These are phyloP conservation scores for Felis chaus DNA, from an alignment of 2,113 vertebrate species.

Conservation along the genomic window DNA sequence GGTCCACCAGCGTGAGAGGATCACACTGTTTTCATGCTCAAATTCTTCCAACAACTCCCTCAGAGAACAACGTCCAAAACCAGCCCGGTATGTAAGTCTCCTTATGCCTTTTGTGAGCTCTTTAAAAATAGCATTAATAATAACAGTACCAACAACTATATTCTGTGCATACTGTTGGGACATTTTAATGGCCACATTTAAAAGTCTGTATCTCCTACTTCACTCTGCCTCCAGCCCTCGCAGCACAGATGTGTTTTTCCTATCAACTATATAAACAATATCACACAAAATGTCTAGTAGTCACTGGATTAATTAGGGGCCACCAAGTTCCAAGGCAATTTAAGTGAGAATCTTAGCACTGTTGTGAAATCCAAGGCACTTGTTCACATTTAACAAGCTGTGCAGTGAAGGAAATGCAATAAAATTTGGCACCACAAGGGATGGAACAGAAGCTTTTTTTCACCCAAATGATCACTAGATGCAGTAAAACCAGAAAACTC, in stretches of 20 bases:
- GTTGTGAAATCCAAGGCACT: neutral
- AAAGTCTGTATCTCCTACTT: constrained; percentile 63
- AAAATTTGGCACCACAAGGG: neutral
- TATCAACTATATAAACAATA: constrained; percentile 60
- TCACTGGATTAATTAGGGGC: constrained; percentile 55
- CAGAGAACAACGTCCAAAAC: neutral
- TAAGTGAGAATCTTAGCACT: constrained; percentile 8
- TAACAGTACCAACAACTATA: neutral
- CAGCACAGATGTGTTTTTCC: constrained; percentile 56
- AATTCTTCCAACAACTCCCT: neutral
- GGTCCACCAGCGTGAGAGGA: neutral
- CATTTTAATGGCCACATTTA: neutral
- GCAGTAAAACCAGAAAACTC: constrained; percentile 44
- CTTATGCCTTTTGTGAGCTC: neutral
- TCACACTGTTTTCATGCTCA: neutral
- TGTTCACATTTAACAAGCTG: neutral
- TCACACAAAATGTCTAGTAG: constrained; percentile 60
- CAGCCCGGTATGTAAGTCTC: neutral
- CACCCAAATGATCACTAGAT: constrained; percentile 47
- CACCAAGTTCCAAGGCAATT: constrained; percentile 50
- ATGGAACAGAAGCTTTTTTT: constrained; percentile 23
- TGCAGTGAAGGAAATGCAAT: neutral
- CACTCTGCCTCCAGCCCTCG: constrained; percentile 60
- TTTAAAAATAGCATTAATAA: constrained; percentile 25
- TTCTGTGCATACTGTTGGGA: neutral